Evolutionary conservation across 2,888 invertebrate species (phyloP).

Genomic region (Leucophora obtusa): DNA sequence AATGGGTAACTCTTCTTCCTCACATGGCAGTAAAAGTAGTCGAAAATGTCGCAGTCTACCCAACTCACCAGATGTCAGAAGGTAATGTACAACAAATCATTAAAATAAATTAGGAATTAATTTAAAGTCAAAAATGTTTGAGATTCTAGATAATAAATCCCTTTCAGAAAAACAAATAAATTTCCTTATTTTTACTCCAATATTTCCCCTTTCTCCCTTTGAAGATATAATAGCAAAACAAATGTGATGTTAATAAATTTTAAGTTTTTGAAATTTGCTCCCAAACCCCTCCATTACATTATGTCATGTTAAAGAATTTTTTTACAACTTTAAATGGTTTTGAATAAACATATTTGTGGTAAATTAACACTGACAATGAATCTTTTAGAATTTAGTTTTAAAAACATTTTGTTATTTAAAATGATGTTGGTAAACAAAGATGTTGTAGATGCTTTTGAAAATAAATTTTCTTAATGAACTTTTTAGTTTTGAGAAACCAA

Average conservation of each 20-base stretch:
- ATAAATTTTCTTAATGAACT: constrained; percentile 14
- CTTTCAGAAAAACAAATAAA: not conserved
- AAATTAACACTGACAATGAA: constrained; percentile 48
- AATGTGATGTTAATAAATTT: constrained; percentile 29
- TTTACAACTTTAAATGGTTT: not conserved
- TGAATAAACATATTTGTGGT: constrained; percentile 36
- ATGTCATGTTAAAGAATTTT: constrained; percentile 26
- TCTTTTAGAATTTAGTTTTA: constrained; percentile 10
- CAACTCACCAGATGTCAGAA: constrained; percentile 87
- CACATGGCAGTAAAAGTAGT: constrained; percentile 73
- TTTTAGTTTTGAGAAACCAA: constrained; percentile 12
- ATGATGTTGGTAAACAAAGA: too few relatives aligned
- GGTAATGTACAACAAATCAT: constrained; percentile 79
- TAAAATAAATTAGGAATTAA: not conserved
- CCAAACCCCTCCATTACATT: constrained; percentile 13
- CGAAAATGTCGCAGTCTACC: constrained; percentile 84
- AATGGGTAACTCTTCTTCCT: constrained; percentile 78
- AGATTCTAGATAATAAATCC: not conserved
- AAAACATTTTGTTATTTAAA: constrained; percentile 4
- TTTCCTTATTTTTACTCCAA: too few relatives aligned
- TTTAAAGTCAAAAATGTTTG: not conserved
- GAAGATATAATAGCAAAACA: not conserved
- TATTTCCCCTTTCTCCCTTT: too few relatives aligned
- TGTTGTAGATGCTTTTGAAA: not conserved
- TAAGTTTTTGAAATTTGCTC: not conserved